phyloP scores from a whole-genome alignment of 2,888 invertebrate species.

The Brachycybe producta region DNA sequence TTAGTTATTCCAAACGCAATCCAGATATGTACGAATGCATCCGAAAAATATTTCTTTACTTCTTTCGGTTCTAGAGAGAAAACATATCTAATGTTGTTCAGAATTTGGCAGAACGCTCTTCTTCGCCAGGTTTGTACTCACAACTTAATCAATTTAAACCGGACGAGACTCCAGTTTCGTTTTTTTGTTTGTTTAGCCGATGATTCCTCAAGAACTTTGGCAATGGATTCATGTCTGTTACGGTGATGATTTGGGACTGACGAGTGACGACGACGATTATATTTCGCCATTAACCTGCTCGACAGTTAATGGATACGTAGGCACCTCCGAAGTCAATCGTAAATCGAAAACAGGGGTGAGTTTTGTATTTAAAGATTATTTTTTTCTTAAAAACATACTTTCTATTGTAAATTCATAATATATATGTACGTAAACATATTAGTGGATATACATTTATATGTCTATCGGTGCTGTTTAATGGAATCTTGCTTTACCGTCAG shows the following conservation, averaged over 20 bases:
- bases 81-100: slow-evolving; percentile 85
- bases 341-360: background rate
- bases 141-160: background rate
- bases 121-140: slow-evolving; percentile 54
- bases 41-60: slow-evolving; percentile 82
- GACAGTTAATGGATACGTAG: no score
- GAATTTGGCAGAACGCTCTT: slow-evolving; percentile 91
- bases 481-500: no score
- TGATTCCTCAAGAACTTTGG: slow-evolving; percentile 72
- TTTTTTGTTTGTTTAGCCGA: slow-evolving; percentile 40
- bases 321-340: no score
- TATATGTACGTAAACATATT: no score
- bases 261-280: slow-evolving; percentile 69
- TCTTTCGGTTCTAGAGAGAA: slow-evolving; percentile 90
- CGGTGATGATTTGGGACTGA: slow-evolving; percentile 84
- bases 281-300: slow-evolving; percentile 30
- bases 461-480: no score
- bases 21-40: slow-evolving; percentile 56
- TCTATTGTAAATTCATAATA: no score
- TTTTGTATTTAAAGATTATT: no score
- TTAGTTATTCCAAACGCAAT: slow-evolving; percentile 95
- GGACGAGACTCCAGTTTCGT: background rate
- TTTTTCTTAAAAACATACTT: no score
- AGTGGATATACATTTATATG: no score
- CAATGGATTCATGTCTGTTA: slow-evolving; percentile 85